phyloP scores from a whole-genome alignment of 2,797 vertebrate species.

The Sebastes vulpes region DNA sequence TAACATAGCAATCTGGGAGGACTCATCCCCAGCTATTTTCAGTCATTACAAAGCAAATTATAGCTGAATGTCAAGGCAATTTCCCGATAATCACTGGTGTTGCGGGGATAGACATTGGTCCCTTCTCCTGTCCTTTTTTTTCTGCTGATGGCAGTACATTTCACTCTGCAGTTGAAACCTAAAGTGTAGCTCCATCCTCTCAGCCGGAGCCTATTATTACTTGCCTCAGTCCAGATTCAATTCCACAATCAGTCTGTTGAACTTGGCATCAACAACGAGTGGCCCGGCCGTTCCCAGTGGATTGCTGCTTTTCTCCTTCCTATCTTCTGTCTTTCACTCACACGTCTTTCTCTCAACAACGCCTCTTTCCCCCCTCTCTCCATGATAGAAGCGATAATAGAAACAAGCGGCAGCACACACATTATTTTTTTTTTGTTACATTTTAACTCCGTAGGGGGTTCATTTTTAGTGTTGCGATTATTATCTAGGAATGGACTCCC shows the following conservation, averaged over 20 bases:
- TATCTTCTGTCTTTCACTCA: slow-evolving; percentile 39
- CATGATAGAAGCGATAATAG: slow-evolving; percentile 38
- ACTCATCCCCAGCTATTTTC: slow-evolving; percentile 69
- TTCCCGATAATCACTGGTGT: slow-evolving; percentile 74
- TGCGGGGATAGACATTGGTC: slow-evolving; percentile 57
- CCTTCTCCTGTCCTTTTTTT: slow-evolving; percentile 36
- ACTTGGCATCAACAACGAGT: slow-evolving; percentile 70
- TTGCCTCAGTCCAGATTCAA: slow-evolving; percentile 62
- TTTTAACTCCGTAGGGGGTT: slow-evolving; percentile 46
- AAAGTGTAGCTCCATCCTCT: slow-evolving; percentile 66
- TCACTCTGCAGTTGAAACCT: slow-evolving; percentile 61
- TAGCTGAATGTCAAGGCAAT: slow-evolving; percentile 74
- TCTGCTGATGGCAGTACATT: slow-evolving; percentile 70
- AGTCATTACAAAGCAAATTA: slow-evolving; percentile 79
- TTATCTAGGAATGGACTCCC: slow-evolving; percentile 39
- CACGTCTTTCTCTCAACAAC: slow-evolving; percentile 7
- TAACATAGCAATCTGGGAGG: slow-evolving; percentile 64
- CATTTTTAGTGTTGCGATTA: slow-evolving; percentile 38
- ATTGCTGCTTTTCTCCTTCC: slow-evolving; percentile 35
- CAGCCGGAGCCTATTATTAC: slow-evolving; percentile 65
- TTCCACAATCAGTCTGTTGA: slow-evolving; percentile 73
- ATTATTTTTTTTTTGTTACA: slow-evolving; percentile 57
- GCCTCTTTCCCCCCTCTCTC: background rate
- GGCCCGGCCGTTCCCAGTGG: slow-evolving; percentile 31
- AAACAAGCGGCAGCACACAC: slow-evolving; percentile 24